Conservation (phyloP, 2,797 vertebrate species). For the Malacoctenus gilli region DNA sequence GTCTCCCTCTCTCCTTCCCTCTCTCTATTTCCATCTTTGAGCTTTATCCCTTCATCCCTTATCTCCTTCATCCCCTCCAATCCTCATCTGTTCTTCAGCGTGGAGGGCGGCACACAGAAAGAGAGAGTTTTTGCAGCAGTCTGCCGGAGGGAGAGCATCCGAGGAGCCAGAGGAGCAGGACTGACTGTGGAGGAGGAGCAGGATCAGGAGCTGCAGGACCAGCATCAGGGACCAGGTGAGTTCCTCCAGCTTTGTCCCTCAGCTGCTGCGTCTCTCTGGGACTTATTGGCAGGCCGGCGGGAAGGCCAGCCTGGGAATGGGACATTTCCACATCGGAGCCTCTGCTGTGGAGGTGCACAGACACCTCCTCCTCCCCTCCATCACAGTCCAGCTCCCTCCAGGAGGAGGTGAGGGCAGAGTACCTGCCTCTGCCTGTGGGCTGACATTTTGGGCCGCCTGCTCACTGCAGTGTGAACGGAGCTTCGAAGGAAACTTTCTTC, state of each 20-base stretch:
- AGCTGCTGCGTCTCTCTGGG: too few relatives aligned
- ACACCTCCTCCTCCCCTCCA: too few relatives aligned
- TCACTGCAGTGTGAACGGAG: too few relatives aligned
- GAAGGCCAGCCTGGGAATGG: too few relatives aligned
- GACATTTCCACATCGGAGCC: too few relatives aligned
- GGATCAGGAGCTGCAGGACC: conserved; percentile 38
- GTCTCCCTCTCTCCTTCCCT: conserved; percentile 45
- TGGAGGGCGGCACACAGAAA: conserved; percentile 70
- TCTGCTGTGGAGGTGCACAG: too few relatives aligned
- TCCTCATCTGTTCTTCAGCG: conserved; percentile 77
- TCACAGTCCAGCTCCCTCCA: too few relatives aligned
- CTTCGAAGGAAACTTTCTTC: too few relatives aligned
- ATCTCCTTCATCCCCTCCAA: conserved; percentile 86
- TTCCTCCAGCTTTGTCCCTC: too few relatives aligned
- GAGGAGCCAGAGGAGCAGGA: conserved; percentile 55
- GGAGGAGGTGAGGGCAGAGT: too few relatives aligned
- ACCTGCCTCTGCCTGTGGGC: too few relatives aligned
- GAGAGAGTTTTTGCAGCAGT: conserved; percentile 77
- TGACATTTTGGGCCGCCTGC: conserved; percentile 17
- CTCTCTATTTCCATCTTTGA: conserved; percentile 82
- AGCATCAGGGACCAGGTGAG: conserved; percentile 71
- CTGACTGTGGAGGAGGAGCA: conserved; percentile 55
- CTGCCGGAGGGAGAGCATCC: conserved; percentile 56
- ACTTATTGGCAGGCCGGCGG: too few relatives aligned
- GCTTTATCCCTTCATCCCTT: conserved; percentile 85